Base-by-base conservation (phyloP, 2,797 vertebrate species). In the Sciurus carolinensis region DNA sequence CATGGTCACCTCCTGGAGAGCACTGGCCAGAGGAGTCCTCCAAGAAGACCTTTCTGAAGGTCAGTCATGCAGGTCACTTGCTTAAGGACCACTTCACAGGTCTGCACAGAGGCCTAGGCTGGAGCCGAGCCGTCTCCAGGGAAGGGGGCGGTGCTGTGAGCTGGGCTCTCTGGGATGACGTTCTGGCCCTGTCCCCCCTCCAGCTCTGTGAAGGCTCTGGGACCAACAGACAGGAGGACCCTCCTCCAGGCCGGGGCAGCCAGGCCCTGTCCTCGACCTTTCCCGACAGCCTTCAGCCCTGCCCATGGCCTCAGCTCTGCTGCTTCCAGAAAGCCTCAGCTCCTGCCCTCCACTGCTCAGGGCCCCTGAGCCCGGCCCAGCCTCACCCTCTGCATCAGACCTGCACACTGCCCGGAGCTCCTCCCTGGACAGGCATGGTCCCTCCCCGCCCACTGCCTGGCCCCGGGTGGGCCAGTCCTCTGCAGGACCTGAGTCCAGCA, bases 11-110 rank as follows among this genome's bases (percentile, higher is more conserved):
- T 69, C 62, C 52, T 59, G 91, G 91, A 86, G 77, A 86, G 62
- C 84, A 77, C 91, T 69, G 82, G 59, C 14, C 72, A 28, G 47
- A 86, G 90, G 75, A 10, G 71, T 44, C 57, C 26, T 7, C 59
- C 36, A 14, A 67, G 69, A 85, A 42, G 57, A 79, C 30, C 24
- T 15, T 10, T 18, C 82, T 79, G 91, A 59, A 71, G 62, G 91
- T 86, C 86, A 86, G 86, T 79, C 82, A 7, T 9, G 59, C 82
- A 69, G 44, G 69, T 80, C 80, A 75, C 64, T 83, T 83, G 72
- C 57, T 44, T 64, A 33, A 83, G 80, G 80, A 81, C 80, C 42
- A 52, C n/a, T 73, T 36, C 10, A 44, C 42, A 36, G 59, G 80
- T 84, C n/a, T 24, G 57, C 59, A 73, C 62, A 83, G 11, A 22